A percentile compares a stretch with the other conserved stretches of the same genome.
Evolutionary conservation across 1,140 invertebrate genomes (phyloP).

Genomic region (Ceratoteleas bidentatus): DNA sequence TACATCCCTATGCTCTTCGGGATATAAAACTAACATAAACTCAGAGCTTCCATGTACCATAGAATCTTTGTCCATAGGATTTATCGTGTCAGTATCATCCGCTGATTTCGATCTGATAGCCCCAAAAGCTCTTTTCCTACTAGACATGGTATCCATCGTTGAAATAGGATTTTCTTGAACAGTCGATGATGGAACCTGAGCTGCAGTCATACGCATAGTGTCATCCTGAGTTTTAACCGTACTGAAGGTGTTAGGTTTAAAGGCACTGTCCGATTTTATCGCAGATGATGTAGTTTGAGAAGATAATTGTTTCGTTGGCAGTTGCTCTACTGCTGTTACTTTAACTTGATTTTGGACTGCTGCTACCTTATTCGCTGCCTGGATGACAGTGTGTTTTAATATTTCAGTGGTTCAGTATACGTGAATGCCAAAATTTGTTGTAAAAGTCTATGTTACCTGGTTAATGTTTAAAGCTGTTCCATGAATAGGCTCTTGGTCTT

Average conservation of each 20-base stretch:
- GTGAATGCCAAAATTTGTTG: too few relatives aligned
- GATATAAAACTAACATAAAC: constrained; percentile 90
- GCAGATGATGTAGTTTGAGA: background rate
- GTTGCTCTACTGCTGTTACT: too few relatives aligned
- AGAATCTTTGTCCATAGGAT: background rate
- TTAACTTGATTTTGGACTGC: too few relatives aligned
- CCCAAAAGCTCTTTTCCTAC: background rate
- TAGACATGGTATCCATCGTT: background rate
- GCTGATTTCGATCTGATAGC: background rate
- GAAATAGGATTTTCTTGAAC: background rate
- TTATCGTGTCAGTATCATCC: background rate
- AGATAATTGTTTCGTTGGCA: background rate
- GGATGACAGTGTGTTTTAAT: too few relatives aligned
- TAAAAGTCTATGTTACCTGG: constrained; percentile 2
- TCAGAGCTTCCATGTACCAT: constrained; percentile 84
- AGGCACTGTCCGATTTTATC: background rate
- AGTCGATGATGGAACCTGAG: background rate
- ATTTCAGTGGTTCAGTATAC: too few relatives aligned
- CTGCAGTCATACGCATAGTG: background rate
- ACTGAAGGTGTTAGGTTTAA: background rate
- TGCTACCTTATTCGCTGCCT: too few relatives aligned
- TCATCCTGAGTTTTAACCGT: constrained; percentile 30
- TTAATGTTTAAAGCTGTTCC: background rate
- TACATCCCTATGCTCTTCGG: constrained; percentile 79
- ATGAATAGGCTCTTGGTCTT: constrained; percentile 22